Evolutionary conservation across 2,113 vertebrate species (phyloP), one percentile per base, ranked within the genome.

Genomic region (Gopherus evgoodei): DNA sequence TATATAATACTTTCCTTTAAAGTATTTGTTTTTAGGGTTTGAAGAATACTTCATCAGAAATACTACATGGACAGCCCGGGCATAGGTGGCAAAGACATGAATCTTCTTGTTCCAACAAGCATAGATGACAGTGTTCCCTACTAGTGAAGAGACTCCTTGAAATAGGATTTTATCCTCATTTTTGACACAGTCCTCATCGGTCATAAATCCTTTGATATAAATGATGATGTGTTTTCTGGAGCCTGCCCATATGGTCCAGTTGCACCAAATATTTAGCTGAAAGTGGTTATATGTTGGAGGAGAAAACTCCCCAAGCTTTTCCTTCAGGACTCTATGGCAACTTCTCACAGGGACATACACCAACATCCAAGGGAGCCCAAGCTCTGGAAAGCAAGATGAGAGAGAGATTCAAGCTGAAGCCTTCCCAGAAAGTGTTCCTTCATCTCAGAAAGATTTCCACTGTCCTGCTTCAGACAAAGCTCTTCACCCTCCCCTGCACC

Each of bases 201-300:
- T 97, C 47, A 90, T 90, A 65, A 98, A 96, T 0, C 95, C 97
- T 12, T 91, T 49, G 76, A 97, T 0, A 2, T 93, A 97, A 52
- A 98, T 54, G 57, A 97, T 35, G 80, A 97, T 2, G 31, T 94
- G 95, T 54, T 91, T 93, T 85, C 93, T 92, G n/a, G 94, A 82
- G 6, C 93, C 95, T 78, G 96, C 95, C 94, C 62, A 54, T 27
- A 97, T 76, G 69, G 97, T 97, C 99, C 99, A 99, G 97, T 99
- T 99, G 96, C 98, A 99, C 98, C 99, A 99, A 84, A 99, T 62
- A 27, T 80, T 90, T 50, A 78, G 19, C 75, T 90, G 83, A 89
- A 1, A 96, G 96, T 0, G 97, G 94, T 97, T 98, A 97, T 96
- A 98, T 56, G 97, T 96, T 0, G 98, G 98, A 2, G 98, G 98